These are phyloP conservation scores for Lithophane semibrunnea DNA, from an alignment of 2,888 invertebrate species.

Conservation along the genomic window DNA sequence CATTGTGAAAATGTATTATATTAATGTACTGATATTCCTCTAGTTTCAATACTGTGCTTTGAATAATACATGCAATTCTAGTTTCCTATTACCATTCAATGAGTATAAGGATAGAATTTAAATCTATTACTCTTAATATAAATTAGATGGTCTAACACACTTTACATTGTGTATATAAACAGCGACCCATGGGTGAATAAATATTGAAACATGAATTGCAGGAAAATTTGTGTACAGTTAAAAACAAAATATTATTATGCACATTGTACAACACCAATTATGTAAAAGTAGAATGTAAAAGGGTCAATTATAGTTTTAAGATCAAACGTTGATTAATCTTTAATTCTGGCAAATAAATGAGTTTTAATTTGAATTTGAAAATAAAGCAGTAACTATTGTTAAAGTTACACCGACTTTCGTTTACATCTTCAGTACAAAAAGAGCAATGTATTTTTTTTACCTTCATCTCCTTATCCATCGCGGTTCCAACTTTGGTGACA, in stretches of 20 bases:
- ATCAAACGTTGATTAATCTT: too few species aligned
- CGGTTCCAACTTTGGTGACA: conserved; percentile 94
- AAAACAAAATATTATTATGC: too few species aligned
- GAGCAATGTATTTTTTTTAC: conserved; percentile 82
- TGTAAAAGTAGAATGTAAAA: too few species aligned
- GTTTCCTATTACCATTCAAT: conserved; percentile 66
- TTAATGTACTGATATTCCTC: conserved; percentile 51
- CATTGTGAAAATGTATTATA: conserved; percentile 46
- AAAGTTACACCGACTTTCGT: not conserved
- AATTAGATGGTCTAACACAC: conserved; percentile 17
- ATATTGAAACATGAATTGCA: not conserved
- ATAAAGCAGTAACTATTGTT: not conserved
- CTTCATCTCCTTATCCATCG: conserved; percentile 97
- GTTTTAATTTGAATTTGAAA: too few species aligned
- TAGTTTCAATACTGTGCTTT: conserved; percentile 53
- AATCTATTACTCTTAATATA: conserved; percentile 48
- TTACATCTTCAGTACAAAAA: not conserved
- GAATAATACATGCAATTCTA: conserved; percentile 63
- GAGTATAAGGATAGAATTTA: conserved; percentile 58
- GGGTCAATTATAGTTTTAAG: too few species aligned
- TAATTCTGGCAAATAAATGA: too few species aligned
- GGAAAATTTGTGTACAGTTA: not conserved
- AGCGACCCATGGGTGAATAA: not conserved
- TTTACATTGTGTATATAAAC: conserved; percentile 9
- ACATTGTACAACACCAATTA: too few species aligned